A percentile compares a stretch with the other conserved stretches of the same genome.
These are phyloP conservation scores for Clitarchus hookeri DNA, from an alignment of 2,888 invertebrate species.

Conservation along the genomic window DNA sequence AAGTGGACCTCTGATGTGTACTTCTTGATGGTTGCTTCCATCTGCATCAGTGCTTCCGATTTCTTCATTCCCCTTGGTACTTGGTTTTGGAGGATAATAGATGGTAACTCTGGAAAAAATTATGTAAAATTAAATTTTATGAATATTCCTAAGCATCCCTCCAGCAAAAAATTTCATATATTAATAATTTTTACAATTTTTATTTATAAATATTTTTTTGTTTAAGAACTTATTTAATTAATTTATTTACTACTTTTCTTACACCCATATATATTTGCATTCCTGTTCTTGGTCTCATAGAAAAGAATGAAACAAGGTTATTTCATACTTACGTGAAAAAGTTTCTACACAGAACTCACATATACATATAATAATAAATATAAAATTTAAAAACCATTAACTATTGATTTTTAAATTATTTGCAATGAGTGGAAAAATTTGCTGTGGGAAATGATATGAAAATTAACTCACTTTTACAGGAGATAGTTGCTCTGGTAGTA, in stretches of 20 bases:
- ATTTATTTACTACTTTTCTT: background rate
- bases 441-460: background rate
- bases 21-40: conserved; percentile 94
- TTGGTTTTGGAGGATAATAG: conserved; percentile 89
- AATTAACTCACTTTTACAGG: conserved; percentile 72
- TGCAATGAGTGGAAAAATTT: no score
- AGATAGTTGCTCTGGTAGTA: conserved; percentile 79
- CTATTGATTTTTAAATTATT: background rate
- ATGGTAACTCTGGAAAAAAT: conserved; percentile 69
- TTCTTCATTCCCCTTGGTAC: conserved; percentile 92
- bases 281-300: no score
- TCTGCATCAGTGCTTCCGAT: conserved; percentile 87
- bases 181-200: background rate
- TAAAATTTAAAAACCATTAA: no score
- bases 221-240: background rate
- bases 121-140: background rate
- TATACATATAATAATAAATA: no score
- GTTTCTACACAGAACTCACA: no score
- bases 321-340: no score
- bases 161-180: background rate
- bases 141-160: background rate
- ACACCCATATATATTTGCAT: no score
- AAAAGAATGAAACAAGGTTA: no score
- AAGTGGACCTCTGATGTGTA: conserved; percentile 90
- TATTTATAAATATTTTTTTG: background rate